Evolutionary conservation across 2,113 vertebrate species (phyloP).

Genomic region (Sminthopsis crassicaudata): DNA sequence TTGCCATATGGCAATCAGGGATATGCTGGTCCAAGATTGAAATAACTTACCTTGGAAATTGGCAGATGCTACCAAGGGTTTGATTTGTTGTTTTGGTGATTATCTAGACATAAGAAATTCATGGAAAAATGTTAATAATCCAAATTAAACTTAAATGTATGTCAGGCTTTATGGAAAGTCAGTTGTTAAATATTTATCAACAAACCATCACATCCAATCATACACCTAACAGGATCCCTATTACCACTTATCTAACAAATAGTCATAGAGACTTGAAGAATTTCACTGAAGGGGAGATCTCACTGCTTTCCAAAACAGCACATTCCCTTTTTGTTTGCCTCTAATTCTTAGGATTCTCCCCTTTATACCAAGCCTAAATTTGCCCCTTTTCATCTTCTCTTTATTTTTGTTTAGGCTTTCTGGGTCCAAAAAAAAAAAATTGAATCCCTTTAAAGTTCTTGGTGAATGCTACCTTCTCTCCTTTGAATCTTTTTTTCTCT

Average conservation of each 20-base stretch:
- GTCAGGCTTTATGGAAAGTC: background rate
- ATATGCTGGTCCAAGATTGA: background rate
- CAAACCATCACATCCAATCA: no score
- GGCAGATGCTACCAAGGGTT: background rate
- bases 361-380: background rate
- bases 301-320: background rate
- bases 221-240: background rate
- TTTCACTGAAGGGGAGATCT: background rate
- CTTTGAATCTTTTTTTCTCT: background rate
- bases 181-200: background rate
- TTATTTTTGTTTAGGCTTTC: background rate
- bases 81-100: background rate
- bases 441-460: background rate
- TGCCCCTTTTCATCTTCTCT: background rate
- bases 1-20: background rate
- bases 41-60: background rate
- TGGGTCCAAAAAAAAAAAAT: background rate
- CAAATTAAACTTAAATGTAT: background rate
- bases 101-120: background rate
- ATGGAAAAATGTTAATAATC: background rate
- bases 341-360: background rate
- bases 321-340: background rate
- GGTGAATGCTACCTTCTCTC: background rate
- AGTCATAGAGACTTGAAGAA: background rate
- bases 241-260: background rate